phyloP scores from a whole-genome alignment of 2,797 vertebrate species.

The Falco columbarius region DNA sequence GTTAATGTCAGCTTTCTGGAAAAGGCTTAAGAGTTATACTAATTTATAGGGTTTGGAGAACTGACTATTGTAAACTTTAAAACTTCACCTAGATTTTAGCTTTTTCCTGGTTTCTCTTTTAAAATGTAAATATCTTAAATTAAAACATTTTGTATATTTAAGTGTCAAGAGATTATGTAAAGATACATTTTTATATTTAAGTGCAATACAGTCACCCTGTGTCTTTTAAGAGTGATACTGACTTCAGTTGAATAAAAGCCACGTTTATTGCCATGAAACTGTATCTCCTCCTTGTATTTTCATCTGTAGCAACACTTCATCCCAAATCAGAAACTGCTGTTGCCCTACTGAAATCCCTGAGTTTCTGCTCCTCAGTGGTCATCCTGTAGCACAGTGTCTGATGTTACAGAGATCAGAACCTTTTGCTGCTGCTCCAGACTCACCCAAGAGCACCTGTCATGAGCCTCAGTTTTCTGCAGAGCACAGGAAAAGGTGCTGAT shows the following conservation, averaged over 20 bases:
- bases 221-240: neutral
- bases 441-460: rapidly evolving
- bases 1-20: neutral
- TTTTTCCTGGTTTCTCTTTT: neutral
- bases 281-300: neutral
- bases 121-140: neutral
- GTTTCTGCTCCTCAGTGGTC: neutral
- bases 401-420: neutral
- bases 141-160: neutral
- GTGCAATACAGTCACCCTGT: neutral
- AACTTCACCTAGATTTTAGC: neutral
- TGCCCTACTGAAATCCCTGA: neutral
- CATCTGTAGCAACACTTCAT: neutral
- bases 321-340: neutral
- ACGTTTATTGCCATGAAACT: neutral
- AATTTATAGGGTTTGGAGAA: neutral
- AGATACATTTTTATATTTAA: neutral
- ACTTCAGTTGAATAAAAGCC: neutral
- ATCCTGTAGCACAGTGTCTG: neutral
- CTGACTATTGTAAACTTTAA: neutral
- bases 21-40: neutral
- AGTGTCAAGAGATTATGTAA: neutral
- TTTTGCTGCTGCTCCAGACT: neutral
- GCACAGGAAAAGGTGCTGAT: neutral
- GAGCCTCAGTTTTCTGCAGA: neutral